Evolutionary conservation across 1,140 invertebrate species (phyloP), one percentile per base, ranked within the genome.

Genomic region (Drosophila mayri): DNA sequence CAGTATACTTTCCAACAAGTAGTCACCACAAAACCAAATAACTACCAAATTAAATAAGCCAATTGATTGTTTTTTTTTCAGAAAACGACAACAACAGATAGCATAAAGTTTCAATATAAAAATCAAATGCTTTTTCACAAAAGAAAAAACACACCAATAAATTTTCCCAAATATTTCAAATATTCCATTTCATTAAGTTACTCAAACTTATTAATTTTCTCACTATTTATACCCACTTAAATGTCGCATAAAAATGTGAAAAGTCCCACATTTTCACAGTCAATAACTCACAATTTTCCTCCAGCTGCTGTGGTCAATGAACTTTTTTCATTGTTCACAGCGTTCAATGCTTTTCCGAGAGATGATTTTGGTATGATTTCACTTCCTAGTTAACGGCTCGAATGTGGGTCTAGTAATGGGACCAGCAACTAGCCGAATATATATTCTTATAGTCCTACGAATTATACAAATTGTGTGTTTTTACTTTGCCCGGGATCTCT

Each of bases 351-450:
- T 61, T 50, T 28, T 25, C 16, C 46, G 2, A 10, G 30, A 50
- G 16, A 62, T 37, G 46, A 25, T 25, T 20, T 35, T 35, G 16
- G 20, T 25, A 20, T 37, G 22, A 25, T 44, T 44, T n/a, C 66
- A 70, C 66, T 70, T 70, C 47, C 66, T 70, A 70, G 66, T 70
- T 67, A 67, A 67, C 66, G 30, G 38, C 32, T 67, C 22, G 66
- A 37, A 43, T 25, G 47, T 44, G 14, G 28, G 16, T 70, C 38
- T 43, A 67, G 43, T 54, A 70, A 65, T 70, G 65, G 32, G 18
- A 35, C 66, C 47, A 18, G 9, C 22, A 41, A 38, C 38, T 70
- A 32, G 38, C 22, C 37, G 22, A 12, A 11, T 25, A 11, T 25
- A 46, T 38, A 16, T 67, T 44, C 32, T 70, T 70, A 67, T 70